Conservation (phyloP, 1,140 invertebrate species). For the Dendroctonus valens region DNA sequence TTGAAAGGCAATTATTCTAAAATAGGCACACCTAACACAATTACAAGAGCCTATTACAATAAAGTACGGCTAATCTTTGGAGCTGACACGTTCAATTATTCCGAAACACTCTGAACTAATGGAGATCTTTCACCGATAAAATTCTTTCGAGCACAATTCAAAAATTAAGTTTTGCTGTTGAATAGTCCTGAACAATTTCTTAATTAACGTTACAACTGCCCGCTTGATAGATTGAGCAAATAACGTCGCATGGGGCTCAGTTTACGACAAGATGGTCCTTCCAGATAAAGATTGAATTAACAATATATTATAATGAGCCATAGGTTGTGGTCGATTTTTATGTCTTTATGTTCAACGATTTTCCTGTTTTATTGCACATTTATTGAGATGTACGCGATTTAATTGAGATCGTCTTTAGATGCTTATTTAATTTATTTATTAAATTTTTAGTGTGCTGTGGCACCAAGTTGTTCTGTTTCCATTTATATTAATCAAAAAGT, state of each 20-base stretch:
- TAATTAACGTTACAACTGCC: conserved; percentile 22
- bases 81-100: conserved; percentile 31
- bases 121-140: conserved; percentile 26
- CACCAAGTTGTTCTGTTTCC: too few relatives aligned
- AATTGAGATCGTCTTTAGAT: too few relatives aligned
- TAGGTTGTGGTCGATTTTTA: background rate
- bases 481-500: too few relatives aligned
- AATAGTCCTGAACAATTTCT: conserved; percentile 20
- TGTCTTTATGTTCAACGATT: too few relatives aligned
- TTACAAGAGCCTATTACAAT: conserved; percentile 28
- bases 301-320: conserved; percentile 21
- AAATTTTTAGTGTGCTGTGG: too few relatives aligned
- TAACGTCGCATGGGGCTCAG: conserved; percentile 15
- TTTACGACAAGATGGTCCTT: conserved; percentile 21
- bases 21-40: conserved; percentile 30
- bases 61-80: conserved; percentile 27
- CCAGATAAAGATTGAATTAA: conserved; percentile 12
- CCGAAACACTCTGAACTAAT: conserved; percentile 22
- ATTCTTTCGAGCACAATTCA: conserved; percentile 20
- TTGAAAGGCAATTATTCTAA: conserved; percentile 27
- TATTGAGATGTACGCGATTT: too few relatives aligned
- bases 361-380: too few relatives aligned
- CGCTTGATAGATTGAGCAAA: conserved; percentile 21
- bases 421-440: too few relatives aligned
- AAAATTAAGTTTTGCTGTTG: conserved; percentile 25